Base-by-base conservation (phyloP, 2,888 invertebrate genomes). In the Meandrusa payeni region DNA sequence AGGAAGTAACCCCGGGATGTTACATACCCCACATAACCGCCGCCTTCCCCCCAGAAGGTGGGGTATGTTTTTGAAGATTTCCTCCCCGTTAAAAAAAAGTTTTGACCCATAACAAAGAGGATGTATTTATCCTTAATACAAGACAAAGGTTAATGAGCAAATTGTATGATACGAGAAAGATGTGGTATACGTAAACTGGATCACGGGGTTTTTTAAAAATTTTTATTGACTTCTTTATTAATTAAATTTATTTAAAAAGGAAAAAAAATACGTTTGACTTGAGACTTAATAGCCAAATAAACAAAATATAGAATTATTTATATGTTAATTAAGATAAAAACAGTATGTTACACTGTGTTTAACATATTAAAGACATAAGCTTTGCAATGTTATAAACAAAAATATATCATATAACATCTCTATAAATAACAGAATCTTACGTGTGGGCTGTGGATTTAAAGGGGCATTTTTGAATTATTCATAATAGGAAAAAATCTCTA, bases 381-480 rank as follows among this genome's bases (percentile, higher is more conserved):
- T 20, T 6, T 20, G 10, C 19, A n/a, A 37, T 38, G 27, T 13
- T 20, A 17, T 26, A 26, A 26, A 37, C 20, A 37, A 28, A 28
- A 28, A 11, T 28, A 13, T 4, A 19, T 10, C 19, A 22, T 12
- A 28, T 17, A 6, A 7, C 28, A 28, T 12, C 17, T 27, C n/a
- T 37, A 41, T 37, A 31, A 15, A 32, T 27, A 36, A 40, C 28
- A 50, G 42, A 38, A 42, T 38, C 47, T 47, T 42, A 44, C 49
- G 51, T 51, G 51, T 48, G 51, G 42, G 24, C 34, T 52, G 49
- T 50, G 47, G 54, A 54, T 47, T 51, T 45, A 50, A 38, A 32
- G 33, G 50, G 48, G 43, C 50, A 59, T 61, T 55, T 50, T 41
- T 38, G 44, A 53, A 56, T 47, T 53, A 56, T 58, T 53, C 59